Base-by-base conservation (phyloP, 1,140 invertebrate genomes). In the Hypothenemus hampei region DNA sequence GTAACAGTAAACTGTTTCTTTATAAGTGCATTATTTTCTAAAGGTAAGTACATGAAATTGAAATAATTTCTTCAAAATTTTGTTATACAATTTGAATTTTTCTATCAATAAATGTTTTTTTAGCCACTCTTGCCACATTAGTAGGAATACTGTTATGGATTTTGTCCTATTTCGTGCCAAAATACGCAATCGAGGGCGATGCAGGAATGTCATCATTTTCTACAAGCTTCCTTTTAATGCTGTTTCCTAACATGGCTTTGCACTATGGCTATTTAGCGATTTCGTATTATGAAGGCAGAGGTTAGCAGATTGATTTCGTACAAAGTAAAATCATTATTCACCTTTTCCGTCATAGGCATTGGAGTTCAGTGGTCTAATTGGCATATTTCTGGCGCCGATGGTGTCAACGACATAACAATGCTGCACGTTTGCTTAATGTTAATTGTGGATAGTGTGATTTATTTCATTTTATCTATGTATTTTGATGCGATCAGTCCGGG, bases 21-120 rank as follows among this genome's bases (percentile, higher is more conserved):
- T 18, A 65, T 82, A 26, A 79, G 78, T 19, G 72, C 77, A 0
- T 68, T 79, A 23, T 77, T 78, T 61, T 72, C 74, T 15, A 77
- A 69, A 37, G n/a, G 35, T 37, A 16, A 37, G 35, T 37, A 37
- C 3, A 13, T 11, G 26, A 31, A 31, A 31, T 31, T 31, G 26
- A 31, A n/a, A n/a, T 31, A 11, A 3, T 31, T 31, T 3, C 26
- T 8, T 8, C 8, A 11, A 3, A 31, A 13, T 13, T 3, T 31
- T 13, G 26, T 11, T 31, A 31, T 31, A 13, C 26, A 31, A 11
- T 31, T 37, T 37, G 1, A 11, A 56, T 33, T 49, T 56, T 24
- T n/a, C 23, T 1, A 15, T 43, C 5, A 26, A 41, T 13, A 7
- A 29, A 29, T 29, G 26, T 29, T 29, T 29, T 65, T 67, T 52